Evolutionary conservation across 2,113 vertebrate species (phyloP), one percentile per base, ranked within the genome.

Genomic region (Lathamus discolor): DNA sequence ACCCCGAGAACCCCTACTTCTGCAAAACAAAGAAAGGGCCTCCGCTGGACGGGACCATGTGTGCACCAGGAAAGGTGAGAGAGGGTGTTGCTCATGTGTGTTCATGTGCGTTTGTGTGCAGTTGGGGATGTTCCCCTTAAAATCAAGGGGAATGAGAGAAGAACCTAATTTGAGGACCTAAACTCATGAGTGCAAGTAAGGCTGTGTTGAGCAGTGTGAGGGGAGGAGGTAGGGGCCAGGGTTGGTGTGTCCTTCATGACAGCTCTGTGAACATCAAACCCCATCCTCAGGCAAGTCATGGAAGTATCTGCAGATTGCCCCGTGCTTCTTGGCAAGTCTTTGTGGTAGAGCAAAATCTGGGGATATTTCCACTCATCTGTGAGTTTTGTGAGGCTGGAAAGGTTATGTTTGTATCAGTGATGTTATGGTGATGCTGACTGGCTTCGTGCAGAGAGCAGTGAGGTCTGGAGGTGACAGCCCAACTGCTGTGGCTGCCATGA

Each of bases 1-100:
- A 99, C 95, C 99, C 99, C 0, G 99, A 99, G 96, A 99, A 99
- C 92, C 99, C 99, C 67, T 99, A 99, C 96, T 99, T 99, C 97
- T 99, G 99, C 97, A 99, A 99, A 97, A 99, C 99, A 82, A 99
- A 99, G 98, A 99, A 99, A 97, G 99, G 99, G 13, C 99, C 99
- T 5, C 99, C 99, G 13, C 98, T 99, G 72, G 99, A 99, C 18
- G 99, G 99, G 85, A 99, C 99, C 73, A 99, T 98, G 98, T 99
- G 99, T 78, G 99, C 99, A 2, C 98, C 98, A 54, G 99, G 99
- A 64, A 99, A 99, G 99, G 99, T 99, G 98, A 97, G 98, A 88
- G 23, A 0, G 1, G 59, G 3, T 22, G 22, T 28, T 0, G 4
- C 25, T 17, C 4, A 3, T 0, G 1, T 7, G 27, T 48, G 37